Base-by-base conservation (phyloP, 2,797 vertebrate species). In the Parauchenoglanis ngamensis region DNA sequence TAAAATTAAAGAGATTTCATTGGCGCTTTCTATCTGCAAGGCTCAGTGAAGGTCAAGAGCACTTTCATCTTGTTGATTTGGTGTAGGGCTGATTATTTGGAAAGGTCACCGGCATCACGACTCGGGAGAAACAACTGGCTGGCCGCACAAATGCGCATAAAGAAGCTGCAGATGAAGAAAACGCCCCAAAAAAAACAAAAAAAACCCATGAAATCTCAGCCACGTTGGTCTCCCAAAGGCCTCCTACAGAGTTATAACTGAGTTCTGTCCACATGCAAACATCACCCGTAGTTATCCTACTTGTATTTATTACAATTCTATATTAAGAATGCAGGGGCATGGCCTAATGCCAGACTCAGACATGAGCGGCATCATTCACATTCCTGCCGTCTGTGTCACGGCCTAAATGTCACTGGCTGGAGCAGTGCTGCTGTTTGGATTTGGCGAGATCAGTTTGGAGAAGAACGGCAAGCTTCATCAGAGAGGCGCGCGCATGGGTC, bases 21-120 rank as follows among this genome's bases (percentile, higher is more conserved):
- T 46, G 56, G 49, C 63, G 67, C 61, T 76, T 73, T 87, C 31
- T 59, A 89, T 90, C 87, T 88, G 76, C 72, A 86, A 25, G 57
- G 49, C 90, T 85, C 54, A 56, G 61, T 49, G 84, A 91, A 91
- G 90, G 88, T 90, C 86, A 75, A 88, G 85, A 81, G 82, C 67
- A 67, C 90, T 87, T 89, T 87, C 84, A 89, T 92, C 89, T 87
- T 31, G 40, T 70, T 81, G 84, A 87, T 88, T 75, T 83, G 67
- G 46, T 7, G 78, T 67, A n/a, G 76, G 81, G 40, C 84, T 86
- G 86, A 87, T 87, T 70, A 82, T 82, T 83, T 46, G 67, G 68
- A 90, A 89, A 90, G 89, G 89, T 89, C 83, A 87, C 28, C 57
- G 28, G 83, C 81, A 87, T 86, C 88, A 90, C 25, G 76, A 89